Evolutionary conservation across 2,888 invertebrate species (phyloP), one percentile per base, ranked within the genome.

Genomic region (Agonopterix heracliana): DNA sequence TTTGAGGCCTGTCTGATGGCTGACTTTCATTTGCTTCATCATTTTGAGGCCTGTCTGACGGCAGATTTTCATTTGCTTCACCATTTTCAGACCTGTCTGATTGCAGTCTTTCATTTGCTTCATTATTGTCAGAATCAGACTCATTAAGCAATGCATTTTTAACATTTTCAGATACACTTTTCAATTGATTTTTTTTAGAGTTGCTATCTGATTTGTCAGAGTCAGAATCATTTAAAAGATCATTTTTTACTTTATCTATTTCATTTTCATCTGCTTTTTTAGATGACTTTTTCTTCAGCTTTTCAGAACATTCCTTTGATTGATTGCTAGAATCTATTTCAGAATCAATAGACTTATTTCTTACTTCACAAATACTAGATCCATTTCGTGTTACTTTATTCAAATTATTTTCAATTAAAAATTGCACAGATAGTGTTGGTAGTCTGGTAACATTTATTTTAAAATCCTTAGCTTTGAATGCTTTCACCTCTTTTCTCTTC

Each of bases 381-480:
- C 68, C 73, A 49, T 61, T 57, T 53, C 71, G 61, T 44, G 54
- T 67, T 43, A 87, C 71, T 63, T 51, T 79, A 49, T 57, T 73
- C 9, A 88, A 63, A 38, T 70, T 62, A 55, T 79, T 53, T 38
- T 48, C 46, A 7, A 57, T 50, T 49, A 87, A 61, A 64, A 74
- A 82, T 1, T 57, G 48, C 34, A 52, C 40, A 49, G 67, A 65
- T 34, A 81, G 62, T 54, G 64, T 55, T 12, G 82, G 81, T 49
- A 86, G 54, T 49, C 64, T 74, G 42, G 44, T 55, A 12, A 85
- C 42, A 48, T 68, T 65, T 46, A 88, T 63, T 46, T 49, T 14
- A 64, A 81, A 80, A 2, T 62, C 50, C 61, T 80, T 85, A 3
- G 80, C 53, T 58, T 74, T 72, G 57, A 88, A 87, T 11, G 56